Percentiles rank a stretch among this genome's conserved stretches.
phyloP scores from a whole-genome alignment of 2,797 vertebrate species.

The Tinamus major region DNA sequence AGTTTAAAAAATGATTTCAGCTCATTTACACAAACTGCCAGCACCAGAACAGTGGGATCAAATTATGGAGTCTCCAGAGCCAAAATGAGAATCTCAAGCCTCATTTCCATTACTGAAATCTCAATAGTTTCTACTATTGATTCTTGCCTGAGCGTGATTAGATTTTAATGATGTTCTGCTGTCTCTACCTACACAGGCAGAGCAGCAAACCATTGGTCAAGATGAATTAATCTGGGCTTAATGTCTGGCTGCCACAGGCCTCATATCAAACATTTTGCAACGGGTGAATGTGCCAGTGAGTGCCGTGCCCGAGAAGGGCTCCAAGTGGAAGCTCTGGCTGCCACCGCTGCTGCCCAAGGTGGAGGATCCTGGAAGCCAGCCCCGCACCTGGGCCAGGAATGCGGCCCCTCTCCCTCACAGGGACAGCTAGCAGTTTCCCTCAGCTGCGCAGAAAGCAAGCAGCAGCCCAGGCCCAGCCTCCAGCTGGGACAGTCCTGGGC shows the following conservation, averaged over 20 bases:
- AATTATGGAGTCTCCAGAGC: constrained; percentile 56
- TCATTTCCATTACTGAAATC: constrained; percentile 58
- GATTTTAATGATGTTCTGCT: constrained; percentile 50
- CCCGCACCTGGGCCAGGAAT: background rate
- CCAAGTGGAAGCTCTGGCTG: constrained; percentile 58
- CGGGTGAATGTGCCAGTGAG: background rate
- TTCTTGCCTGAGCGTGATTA: constrained; percentile 7
- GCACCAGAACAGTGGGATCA: constrained; percentile 49
- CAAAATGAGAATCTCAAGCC: constrained; percentile 25
- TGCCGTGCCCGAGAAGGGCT: constrained; percentile 11
- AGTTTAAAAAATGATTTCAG: constrained; percentile 42
- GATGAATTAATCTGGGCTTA: constrained; percentile 45
- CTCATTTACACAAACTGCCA: constrained; percentile 60
- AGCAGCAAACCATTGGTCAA: constrained; percentile 34
- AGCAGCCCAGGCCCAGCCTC: constrained; percentile 13
- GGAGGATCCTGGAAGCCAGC: no score
- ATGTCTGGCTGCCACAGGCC: background rate
- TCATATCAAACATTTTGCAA: constrained; percentile 54
- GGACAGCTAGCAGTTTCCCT: constrained; percentile 35
- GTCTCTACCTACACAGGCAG: background rate
- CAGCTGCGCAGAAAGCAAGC: background rate
- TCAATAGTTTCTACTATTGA: constrained; percentile 51
- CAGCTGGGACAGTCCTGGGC: background rate
- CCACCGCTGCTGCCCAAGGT: constrained; percentile 29
- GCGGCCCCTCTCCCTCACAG: constrained; percentile 12